Conservation (phyloP, 2,113 vertebrate genomes). For the Parotia lawesii region DNA sequence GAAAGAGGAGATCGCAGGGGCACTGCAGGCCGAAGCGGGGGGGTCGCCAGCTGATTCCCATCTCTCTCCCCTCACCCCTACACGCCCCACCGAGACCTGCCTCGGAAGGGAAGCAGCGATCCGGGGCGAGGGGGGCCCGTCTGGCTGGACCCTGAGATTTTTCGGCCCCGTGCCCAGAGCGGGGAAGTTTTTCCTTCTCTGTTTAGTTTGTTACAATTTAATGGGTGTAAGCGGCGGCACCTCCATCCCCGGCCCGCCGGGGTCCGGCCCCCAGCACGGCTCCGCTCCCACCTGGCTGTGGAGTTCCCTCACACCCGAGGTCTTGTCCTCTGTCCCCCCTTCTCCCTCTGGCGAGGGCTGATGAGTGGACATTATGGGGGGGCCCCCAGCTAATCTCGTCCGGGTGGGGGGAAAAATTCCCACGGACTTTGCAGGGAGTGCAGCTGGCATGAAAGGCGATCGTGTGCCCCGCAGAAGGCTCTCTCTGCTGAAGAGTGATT, state of each 20-base stretch:
- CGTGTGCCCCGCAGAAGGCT: neutral
- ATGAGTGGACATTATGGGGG: no score
- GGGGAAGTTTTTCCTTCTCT: neutral
- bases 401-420: neutral
- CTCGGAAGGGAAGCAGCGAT: neutral
- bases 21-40: neutral
- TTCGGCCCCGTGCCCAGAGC: neutral
- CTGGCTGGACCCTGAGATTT: neutral
- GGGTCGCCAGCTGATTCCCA: no score
- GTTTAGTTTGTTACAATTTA: neutral
- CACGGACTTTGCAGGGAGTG: neutral
- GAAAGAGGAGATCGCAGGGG: neutral
- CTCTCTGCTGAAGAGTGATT: neutral
- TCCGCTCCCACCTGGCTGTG: neutral
- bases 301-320: neutral
- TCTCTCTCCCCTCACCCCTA: neutral
- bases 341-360: no score
- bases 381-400: neutral
- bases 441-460: neutral
- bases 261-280: neutral
- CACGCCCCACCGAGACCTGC: neutral
- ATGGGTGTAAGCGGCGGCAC: neutral
- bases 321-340: neutral
- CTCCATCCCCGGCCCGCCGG: neutral
- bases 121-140: rapidly evolving